Evolutionary conservation across 1,140 invertebrate species (phyloP).

Genomic region (Nebria ingens): DNA sequence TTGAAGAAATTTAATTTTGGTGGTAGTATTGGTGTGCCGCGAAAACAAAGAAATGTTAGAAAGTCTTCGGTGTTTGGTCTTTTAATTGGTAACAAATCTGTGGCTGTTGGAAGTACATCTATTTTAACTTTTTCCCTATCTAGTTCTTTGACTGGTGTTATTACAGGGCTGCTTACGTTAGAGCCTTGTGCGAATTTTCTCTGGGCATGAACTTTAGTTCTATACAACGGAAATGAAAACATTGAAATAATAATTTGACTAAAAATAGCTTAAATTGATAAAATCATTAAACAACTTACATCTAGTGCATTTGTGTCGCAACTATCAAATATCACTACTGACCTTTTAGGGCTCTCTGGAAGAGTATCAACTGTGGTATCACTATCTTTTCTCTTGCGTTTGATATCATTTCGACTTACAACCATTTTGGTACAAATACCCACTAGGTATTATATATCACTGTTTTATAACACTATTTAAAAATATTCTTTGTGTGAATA

Average conservation of each 20-base stretch:
- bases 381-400: conserved; percentile 36
- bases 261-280: conserved; percentile 12
- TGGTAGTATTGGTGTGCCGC: conserved; percentile 67
- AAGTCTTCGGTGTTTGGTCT: conserved; percentile 85
- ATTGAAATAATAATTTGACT: conserved; percentile 13
- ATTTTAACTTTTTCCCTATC: conserved; percentile 38
- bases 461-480: conserved; percentile 1
- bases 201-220: conserved; percentile 75
- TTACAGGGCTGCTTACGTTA: conserved; percentile 40
- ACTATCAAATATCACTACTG: too few relatives aligned
- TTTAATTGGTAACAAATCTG: conserved; percentile 52
- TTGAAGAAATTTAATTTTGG: conserved; percentile 67
- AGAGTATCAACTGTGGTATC: conserved; percentile 38
- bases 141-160: conserved; percentile 49
- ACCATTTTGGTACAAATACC: conserved; percentile 31
- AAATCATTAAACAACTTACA: conserved; percentile 13
- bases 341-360: conserved; percentile 43
- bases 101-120: conserved; percentile 33
- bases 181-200: conserved; percentile 83
- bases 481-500: conserved; percentile 3
- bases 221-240: conserved; percentile 30
- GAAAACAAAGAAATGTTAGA: conserved; percentile 77
- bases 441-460: neutral
- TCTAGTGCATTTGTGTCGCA: too few relatives aligned
- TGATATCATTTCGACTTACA: conserved; percentile 36